Conservation (phyloP, 2,888 invertebrate genomes). For the Netelia melanura region DNA sequence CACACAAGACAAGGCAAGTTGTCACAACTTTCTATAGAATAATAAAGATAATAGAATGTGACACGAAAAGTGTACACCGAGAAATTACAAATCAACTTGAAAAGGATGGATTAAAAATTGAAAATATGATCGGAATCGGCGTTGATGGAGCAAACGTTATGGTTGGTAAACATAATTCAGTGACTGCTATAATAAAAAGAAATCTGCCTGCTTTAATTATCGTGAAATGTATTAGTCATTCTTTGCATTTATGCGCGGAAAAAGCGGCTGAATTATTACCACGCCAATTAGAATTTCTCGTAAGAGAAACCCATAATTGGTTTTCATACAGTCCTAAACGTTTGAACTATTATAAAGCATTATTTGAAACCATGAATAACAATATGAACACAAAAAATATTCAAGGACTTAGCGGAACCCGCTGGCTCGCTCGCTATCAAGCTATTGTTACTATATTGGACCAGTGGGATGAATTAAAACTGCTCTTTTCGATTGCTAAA, state of each 20-base stretch:
- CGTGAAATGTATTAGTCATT: constrained; percentile 78
- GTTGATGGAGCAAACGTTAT: constrained; percentile 68
- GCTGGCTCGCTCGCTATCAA: no score
- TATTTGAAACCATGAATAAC: no score
- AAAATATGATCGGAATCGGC: constrained; percentile 75
- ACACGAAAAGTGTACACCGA: constrained; percentile 49
- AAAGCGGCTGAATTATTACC: constrained; percentile 76
- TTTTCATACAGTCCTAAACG: constrained; percentile 76
- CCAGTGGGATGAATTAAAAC: no score
- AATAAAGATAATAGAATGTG: constrained; percentile 33
- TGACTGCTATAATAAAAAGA: constrained; percentile 64
- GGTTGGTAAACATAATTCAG: no score
- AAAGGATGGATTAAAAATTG: constrained; percentile 53
- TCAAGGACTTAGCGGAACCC: no score
- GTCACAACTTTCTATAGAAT: no score
- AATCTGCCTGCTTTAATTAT: constrained; percentile 53
- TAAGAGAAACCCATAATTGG: constrained; percentile 74
- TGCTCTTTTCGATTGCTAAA: no score
- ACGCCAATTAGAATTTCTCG: constrained; percentile 73
- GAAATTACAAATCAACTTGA: constrained; percentile 57
- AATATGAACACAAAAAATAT: no score
- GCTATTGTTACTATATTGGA: no score
- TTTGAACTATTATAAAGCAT: no score
- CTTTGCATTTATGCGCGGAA: constrained; percentile 76
- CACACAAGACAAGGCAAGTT: no score